A percentile compares a stretch with the other conserved stretches of the same genome.
phyloP scores from a whole-genome alignment of 2,888 invertebrate genomes.

The Torymus aiolomorphi region DNA sequence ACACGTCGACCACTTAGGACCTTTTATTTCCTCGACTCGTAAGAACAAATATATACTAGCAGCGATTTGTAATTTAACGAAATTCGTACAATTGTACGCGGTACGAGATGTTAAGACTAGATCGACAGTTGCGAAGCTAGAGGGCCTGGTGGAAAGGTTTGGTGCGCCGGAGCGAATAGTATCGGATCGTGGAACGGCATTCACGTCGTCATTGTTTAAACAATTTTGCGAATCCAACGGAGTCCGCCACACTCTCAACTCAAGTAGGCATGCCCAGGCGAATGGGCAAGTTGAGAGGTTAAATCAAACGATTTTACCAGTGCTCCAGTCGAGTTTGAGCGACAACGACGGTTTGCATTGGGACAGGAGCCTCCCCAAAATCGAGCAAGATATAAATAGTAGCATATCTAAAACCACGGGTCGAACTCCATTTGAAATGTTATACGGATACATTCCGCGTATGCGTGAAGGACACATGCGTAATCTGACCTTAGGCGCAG shows the following conservation, averaged over 20 bases:
- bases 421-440: conserved; percentile 53
- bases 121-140: too few relatives aligned
- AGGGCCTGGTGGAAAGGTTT: conserved; percentile 44
- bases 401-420: conserved; percentile 45
- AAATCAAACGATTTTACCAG: conserved; percentile 53
- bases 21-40: conserved; percentile 52
- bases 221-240: conserved; percentile 55
- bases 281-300: conserved; percentile 58
- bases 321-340: conserved; percentile 28
- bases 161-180: conserved; percentile 59
- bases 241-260: conserved; percentile 56
- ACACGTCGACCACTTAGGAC: conserved; percentile 61
- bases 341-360: conserved; percentile 41
- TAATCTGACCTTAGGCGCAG: not conserved
- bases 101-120: conserved; percentile 22
- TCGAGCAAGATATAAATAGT: conserved; percentile 55
- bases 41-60: conserved; percentile 60
- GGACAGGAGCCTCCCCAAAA: conserved; percentile 31
- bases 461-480: conserved; percentile 46
- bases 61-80: conserved; percentile 60
- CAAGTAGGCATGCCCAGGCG: conserved; percentile 58
- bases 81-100: conserved; percentile 49
- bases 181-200: conserved; percentile 57
- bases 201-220: conserved; percentile 53
- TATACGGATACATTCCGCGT: conserved; percentile 54